Conservation (phyloP, 2,113 vertebrate species). For the Myotis yumanensis region DNA sequence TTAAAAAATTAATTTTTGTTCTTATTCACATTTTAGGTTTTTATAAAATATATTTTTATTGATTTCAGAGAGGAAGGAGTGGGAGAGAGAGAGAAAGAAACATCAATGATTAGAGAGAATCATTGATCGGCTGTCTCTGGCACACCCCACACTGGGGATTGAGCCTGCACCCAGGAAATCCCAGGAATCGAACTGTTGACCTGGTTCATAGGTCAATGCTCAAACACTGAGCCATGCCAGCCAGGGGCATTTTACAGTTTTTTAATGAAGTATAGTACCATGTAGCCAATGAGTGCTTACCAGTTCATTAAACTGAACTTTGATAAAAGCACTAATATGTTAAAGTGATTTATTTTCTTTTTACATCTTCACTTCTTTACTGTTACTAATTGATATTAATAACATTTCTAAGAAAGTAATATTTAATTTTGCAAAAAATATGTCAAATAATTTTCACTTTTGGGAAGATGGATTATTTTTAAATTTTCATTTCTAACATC, state of each 20-base stretch:
- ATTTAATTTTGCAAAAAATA: constrained; percentile 31
- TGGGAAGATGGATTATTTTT: background rate
- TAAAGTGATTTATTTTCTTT: constrained; percentile 13
- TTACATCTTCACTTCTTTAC: background rate
- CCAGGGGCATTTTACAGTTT: background rate
- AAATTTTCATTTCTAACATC: background rate
- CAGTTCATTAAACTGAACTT: background rate
- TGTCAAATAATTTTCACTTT: constrained; percentile 35
- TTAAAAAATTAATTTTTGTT: constrained; percentile 33
- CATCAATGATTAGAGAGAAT: too few relatives aligned
- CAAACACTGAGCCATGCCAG: too few relatives aligned
- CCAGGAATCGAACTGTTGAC: too few relatives aligned
- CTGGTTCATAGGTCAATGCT: too few relatives aligned
- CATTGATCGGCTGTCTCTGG: too few relatives aligned
- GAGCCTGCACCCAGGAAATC: too few relatives aligned
- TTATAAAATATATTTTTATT: too few relatives aligned
- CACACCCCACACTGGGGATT: too few relatives aligned
- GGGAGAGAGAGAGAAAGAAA: too few relatives aligned
- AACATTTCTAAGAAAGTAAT: background rate
- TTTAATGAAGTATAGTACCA: background rate
- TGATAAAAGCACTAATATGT: background rate
- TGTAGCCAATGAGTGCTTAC: background rate
- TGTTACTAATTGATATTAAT: background rate
- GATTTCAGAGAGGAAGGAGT: too few relatives aligned
- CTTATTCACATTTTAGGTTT: background rate